Percentiles rank a stretch among this genome's conserved stretches.
Evolutionary conservation across 2,113 vertebrate genomes (phyloP).

Genomic region (Ploceus nigricollis): DNA sequence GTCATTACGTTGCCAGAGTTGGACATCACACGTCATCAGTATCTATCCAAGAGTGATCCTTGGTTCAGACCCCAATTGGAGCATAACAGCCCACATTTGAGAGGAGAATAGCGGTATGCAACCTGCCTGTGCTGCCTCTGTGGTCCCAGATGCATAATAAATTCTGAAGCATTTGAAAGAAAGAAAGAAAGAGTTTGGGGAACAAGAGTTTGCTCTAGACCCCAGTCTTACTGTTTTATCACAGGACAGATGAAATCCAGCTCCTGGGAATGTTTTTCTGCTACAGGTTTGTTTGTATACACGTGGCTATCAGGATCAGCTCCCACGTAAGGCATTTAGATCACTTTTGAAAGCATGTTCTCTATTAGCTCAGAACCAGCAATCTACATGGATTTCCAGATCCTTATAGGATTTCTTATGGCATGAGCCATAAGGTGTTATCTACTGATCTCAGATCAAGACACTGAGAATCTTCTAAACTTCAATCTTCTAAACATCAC

Average conservation of each 20-base stretch:
- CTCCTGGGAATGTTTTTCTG: not conserved
- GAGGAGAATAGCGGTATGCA: accelerated
- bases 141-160: not conserved
- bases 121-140: too few species aligned
- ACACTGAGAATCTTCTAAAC: not conserved
- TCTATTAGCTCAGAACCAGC: not conserved
- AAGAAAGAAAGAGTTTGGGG: not conserved
- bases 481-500: not conserved
- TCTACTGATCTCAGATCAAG: not conserved
- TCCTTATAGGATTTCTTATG: not conserved
- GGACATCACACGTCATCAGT: not conserved
- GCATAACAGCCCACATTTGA: not conserved
- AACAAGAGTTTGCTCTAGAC: not conserved
- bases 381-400: not conserved
- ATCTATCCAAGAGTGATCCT: not conserved
- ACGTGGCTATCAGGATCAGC: not conserved
- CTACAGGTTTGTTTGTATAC: not conserved
- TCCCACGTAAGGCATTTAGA: not conserved
- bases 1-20: not conserved
- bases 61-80: not conserved
- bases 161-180: not conserved
- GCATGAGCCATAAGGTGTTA: not conserved
- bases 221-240: not conserved
- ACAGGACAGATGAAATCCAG: not conserved
- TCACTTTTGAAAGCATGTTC: not conserved